Conservation (phyloP, 2,888 invertebrate species). For the Anarsia innoxiella region DNA sequence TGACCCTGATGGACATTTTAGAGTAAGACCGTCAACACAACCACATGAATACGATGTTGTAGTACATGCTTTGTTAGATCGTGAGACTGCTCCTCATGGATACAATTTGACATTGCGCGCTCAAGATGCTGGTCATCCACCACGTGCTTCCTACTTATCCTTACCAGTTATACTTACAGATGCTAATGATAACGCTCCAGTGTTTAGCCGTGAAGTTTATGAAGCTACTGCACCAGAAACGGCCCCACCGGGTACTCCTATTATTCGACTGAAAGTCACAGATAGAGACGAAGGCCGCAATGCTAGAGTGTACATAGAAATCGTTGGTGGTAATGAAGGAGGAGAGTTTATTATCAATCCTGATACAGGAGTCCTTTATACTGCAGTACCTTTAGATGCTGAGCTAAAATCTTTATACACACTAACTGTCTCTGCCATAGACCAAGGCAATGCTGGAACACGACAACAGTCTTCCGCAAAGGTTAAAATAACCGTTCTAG, state of each 20-base stretch:
- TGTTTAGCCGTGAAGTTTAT: conserved; percentile 90
- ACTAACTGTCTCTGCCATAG: conserved; percentile 91
- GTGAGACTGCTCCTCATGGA: conserved; percentile 85
- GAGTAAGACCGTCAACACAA: conserved; percentile 78
- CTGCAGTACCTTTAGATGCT: conserved; percentile 87
- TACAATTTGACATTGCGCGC: conserved; percentile 93
- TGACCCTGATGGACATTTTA: conserved; percentile 92
- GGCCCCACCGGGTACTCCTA: conserved; percentile 90
- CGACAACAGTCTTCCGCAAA: conserved; percentile 92
- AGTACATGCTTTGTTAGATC: conserved; percentile 83
- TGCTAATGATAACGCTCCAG: conserved; percentile 89
- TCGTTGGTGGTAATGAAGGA: conserved; percentile 93
- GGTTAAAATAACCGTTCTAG: conserved; percentile 90
- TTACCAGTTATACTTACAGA: conserved; percentile 88
- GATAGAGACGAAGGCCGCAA: conserved; percentile 90
- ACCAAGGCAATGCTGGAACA: conserved; percentile 88
- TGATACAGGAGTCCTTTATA: conserved; percentile 92
- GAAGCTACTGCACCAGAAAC: conserved; percentile 92
- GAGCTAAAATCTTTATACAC: conserved; percentile 90
- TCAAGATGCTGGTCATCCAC: conserved; percentile 87
- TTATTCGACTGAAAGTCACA: conserved; percentile 89
- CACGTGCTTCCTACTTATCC: conserved; percentile 84
- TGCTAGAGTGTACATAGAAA: conserved; percentile 89
- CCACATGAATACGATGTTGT: conserved; percentile 86
- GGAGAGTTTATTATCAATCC: conserved; percentile 91